Evolutionary conservation across 2,113 vertebrate genomes (phyloP).

Genomic region (Uria aalge): DNA sequence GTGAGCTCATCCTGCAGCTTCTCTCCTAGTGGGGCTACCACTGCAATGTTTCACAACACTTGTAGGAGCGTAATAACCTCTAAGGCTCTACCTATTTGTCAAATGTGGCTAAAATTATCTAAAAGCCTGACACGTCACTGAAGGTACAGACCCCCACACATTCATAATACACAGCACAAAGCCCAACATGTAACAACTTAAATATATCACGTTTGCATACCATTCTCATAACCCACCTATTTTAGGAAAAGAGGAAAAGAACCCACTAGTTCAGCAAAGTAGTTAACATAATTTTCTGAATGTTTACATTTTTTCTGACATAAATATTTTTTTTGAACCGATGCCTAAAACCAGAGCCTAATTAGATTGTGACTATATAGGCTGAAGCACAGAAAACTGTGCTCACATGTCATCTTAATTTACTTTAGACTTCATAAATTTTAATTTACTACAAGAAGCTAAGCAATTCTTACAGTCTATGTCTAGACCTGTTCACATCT

Average conservation of each 20-base stretch:
- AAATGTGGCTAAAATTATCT: neutral
- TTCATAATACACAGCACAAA: neutral
- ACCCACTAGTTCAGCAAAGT: neutral
- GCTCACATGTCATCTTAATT: neutral
- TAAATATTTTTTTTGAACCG: neutral
- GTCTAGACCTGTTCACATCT: neutral
- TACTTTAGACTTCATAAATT: neutral
- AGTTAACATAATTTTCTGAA: neutral
- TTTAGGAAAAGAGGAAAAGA: neutral
- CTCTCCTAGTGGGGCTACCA: neutral
- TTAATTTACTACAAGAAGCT: neutral
- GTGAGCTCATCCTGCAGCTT: constrained; percentile 5
- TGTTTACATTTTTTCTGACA: neutral
- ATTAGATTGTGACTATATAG: neutral
- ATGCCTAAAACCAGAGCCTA: neutral
- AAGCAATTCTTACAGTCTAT: neutral
- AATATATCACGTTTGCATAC: neutral
- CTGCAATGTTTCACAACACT: neutral
- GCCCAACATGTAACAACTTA: neutral
- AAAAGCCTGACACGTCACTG: neutral
- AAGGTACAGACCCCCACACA: neutral
- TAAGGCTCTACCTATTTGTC: neutral
- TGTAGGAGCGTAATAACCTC: neutral
- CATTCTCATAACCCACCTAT: neutral
- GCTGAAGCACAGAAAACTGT: neutral